A percentile compares a stretch with the other conserved stretches of the same genome.
Conservation (phyloP, 1,140 invertebrate genomes). For the Phortica variegata region DNA sequence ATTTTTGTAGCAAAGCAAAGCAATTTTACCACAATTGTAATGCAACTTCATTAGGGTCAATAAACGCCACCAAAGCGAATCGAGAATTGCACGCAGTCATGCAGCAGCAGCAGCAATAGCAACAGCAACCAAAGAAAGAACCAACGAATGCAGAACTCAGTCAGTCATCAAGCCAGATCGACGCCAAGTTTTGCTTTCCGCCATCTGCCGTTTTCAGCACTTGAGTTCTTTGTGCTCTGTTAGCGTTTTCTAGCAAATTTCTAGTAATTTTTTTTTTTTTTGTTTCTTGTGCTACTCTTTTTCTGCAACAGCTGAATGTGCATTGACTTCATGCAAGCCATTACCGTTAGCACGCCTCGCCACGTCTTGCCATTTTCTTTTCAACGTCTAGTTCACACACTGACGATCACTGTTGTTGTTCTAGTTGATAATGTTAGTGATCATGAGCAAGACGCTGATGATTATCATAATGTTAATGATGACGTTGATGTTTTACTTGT, state of each 20-base stretch:
- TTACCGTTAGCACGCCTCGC: no score
- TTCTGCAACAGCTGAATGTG: conserved; percentile 1
- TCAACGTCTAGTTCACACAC: conserved; percentile 22
- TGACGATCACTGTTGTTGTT: conserved; percentile 2
- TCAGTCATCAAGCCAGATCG: not conserved
- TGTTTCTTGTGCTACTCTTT: not conserved
- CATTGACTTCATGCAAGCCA: no score
- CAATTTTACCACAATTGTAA: no score
- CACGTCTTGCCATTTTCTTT: no score
- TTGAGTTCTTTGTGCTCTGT: no score
- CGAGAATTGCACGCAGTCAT: conserved; percentile 1
- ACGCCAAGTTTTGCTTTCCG: not conserved
- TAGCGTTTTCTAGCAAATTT: no score
- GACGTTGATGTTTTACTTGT: conserved; percentile 22
- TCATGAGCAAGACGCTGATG: no score
- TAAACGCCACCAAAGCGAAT: conserved; percentile 39
- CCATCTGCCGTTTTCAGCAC: conserved; percentile 13
- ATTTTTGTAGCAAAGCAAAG: no score
- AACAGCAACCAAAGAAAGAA: no score
- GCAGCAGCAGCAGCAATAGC: no score
- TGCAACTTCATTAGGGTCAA: conserved; percentile 47
- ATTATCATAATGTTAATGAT: conserved; percentile 1
- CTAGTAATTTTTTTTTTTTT: not conserved
- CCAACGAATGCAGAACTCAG: not conserved
- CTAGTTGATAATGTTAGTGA: no score